Evolutionary conservation across 2,113 vertebrate species (phyloP).

Genomic region (Heteronetta atricapilla): DNA sequence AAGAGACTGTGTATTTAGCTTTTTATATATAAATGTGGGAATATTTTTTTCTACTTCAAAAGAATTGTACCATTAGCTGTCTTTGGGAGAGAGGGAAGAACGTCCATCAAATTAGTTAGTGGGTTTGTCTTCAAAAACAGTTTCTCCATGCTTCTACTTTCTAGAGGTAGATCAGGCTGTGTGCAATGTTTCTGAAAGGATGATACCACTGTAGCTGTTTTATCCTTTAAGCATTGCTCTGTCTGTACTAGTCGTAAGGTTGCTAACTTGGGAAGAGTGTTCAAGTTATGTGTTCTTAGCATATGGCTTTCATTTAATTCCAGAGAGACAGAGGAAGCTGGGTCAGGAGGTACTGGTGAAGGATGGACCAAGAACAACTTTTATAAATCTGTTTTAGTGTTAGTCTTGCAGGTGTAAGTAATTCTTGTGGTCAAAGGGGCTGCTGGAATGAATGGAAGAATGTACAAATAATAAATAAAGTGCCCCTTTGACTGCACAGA

Average conservation of each 20-base stretch:
- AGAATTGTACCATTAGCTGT: neutral
- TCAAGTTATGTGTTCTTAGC: neutral
- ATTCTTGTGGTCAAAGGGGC: neutral
- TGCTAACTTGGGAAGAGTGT: neutral
- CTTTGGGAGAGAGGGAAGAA: neutral
- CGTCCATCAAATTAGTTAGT: neutral
- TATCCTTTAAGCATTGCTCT: neutral
- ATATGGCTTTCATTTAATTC: conserved; percentile 3
- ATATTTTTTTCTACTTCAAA: neutral
- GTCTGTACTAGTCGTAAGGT: neutral
- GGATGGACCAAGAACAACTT: neutral
- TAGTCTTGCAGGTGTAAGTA: neutral
- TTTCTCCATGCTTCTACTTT: neutral
- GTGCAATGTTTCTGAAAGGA: neutral
- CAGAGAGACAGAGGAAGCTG: neutral
- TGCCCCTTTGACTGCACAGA: neutral
- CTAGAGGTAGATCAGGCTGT: neutral
- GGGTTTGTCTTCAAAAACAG: neutral
- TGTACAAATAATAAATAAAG: neutral
- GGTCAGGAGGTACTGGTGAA: neutral
- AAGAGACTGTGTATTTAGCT: neutral
- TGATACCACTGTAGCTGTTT: neutral
- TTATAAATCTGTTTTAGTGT: neutral
- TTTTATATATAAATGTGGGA: neutral
- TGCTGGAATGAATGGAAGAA: neutral